These are phyloP conservation scores for Sebastes itinus DNA, from an alignment of 2,797 vertebrate species.

Conservation along the genomic window DNA sequence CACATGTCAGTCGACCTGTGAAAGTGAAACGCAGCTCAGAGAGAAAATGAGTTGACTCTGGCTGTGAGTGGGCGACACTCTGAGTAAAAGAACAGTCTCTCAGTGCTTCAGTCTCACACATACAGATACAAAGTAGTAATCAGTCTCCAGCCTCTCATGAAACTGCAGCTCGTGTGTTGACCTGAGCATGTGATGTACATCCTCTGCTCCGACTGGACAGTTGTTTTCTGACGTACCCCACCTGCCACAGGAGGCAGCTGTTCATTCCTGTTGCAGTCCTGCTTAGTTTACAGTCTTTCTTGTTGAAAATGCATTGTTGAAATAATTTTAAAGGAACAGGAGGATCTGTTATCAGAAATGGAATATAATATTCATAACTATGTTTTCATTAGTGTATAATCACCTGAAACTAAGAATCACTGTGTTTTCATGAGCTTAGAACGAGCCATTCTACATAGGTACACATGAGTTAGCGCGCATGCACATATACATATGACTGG, in stretches of 20 bases:
- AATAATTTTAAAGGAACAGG: background rate
- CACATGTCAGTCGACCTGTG: background rate
- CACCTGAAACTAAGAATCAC: too few species aligned
- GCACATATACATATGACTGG: too few species aligned
- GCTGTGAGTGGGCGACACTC: slow-evolving; percentile 3
- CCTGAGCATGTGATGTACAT: background rate
- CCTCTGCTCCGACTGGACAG: background rate
- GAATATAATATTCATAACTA: too few species aligned
- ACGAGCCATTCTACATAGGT: too few species aligned
- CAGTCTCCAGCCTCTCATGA: background rate
- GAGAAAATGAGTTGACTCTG: background rate
- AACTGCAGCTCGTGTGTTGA: background rate
- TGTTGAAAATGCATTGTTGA: background rate
- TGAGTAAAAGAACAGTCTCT: background rate
- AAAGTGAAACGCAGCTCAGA: background rate
- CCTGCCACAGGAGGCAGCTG: background rate
- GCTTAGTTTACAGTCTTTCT: background rate
- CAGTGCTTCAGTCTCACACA: background rate
- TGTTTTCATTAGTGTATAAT: too few species aligned
- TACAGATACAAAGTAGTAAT: background rate
- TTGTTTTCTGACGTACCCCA: background rate
- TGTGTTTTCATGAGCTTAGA: too few species aligned
- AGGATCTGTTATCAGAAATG: too few species aligned
- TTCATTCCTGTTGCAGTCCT: background rate
- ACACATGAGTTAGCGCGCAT: too few species aligned